Percentiles rank a stretch among this genome's conserved stretches.
These are phyloP conservation scores for Drosophila takahashii DNA, from an alignment of 1,140 invertebrate species.

Conservation along the genomic window DNA sequence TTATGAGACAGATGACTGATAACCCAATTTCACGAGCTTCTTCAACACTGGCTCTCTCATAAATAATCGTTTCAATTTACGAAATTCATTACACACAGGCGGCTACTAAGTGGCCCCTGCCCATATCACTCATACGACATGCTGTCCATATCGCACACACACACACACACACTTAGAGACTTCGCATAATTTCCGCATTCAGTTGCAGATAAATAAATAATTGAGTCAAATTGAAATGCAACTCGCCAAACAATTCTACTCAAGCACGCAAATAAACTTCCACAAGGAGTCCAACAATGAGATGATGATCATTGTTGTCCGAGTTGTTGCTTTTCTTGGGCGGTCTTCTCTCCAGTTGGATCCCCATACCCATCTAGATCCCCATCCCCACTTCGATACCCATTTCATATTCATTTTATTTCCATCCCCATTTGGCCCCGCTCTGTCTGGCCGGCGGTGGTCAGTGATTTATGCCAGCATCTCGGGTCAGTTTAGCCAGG, in stretches of 20 bases:
- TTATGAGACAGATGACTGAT: constrained; percentile 71
- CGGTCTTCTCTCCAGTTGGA: constrained; percentile 14
- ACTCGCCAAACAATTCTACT: constrained; percentile 76
- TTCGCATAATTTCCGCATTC: constrained; percentile 82
- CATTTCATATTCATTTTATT: no score
- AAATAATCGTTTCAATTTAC: constrained; percentile 81
- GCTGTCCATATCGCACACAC: constrained; percentile 56
- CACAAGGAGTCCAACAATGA: constrained; percentile 26
- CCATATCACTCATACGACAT: constrained; percentile 70
- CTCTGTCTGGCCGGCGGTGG: constrained; percentile 50
- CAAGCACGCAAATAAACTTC: constrained; percentile 78
- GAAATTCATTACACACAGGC: constrained; percentile 51
- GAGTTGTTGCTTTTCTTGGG: constrained; percentile 27
- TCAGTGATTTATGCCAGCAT: constrained; percentile 69
- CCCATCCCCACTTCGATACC: neutral
- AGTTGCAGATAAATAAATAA: constrained; percentile 82
- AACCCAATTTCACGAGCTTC: constrained; percentile 73
- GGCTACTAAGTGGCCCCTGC: constrained; percentile 51
- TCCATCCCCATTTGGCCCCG: constrained; percentile 26
- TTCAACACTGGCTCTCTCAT: constrained; percentile 42
- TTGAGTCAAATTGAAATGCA: constrained; percentile 83
- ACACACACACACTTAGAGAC: constrained; percentile 4
- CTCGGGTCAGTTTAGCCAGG: constrained; percentile 40
- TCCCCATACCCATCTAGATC: neutral
- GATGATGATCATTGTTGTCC: constrained; percentile 43